phyloP scores from a whole-genome alignment of 1,140 invertebrate genomes.

The Gryllus bimaculatus region DNA sequence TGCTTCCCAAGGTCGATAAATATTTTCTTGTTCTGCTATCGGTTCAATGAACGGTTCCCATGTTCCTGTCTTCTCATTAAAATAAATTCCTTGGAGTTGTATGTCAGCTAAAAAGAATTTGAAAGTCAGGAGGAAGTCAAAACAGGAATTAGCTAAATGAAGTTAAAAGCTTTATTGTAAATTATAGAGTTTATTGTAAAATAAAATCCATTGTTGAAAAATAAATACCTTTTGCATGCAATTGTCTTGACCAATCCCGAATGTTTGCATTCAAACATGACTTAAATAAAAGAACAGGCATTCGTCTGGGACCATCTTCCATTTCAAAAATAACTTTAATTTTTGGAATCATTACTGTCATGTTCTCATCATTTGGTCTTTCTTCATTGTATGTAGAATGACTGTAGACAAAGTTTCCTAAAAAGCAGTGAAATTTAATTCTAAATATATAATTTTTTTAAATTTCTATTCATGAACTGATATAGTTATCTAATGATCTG shows the following conservation, averaged over 20 bases:
- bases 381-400: conserved; percentile 16
- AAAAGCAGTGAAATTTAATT: not conserved
- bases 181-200: not conserved
- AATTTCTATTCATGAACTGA: no score
- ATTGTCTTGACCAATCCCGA: conserved; percentile 55
- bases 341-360: conserved; percentile 41
- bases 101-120: conserved; percentile 34
- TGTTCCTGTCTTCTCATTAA: conserved; percentile 56
- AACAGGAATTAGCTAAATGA: no score
- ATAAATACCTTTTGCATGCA: conserved; percentile 30
- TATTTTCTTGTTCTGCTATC: conserved; percentile 51
- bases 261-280: conserved; percentile 45
- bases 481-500: no score
- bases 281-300: conserved; percentile 41
- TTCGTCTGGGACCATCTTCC: conserved; percentile 37
- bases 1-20: conserved; percentile 63
- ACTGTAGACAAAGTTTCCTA: conserved; percentile 19
- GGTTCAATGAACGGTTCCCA: conserved; percentile 78
- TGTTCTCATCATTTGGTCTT: conserved; percentile 35
- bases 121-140: not conserved
- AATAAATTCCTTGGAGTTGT: conserved; percentile 60
- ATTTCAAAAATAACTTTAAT: conserved; percentile 48
- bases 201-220: conserved; percentile 14
- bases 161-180: not conserved
- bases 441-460: not conserved